phyloP scores from a whole-genome alignment of 2,888 invertebrate species.

The Oithona nana region DNA sequence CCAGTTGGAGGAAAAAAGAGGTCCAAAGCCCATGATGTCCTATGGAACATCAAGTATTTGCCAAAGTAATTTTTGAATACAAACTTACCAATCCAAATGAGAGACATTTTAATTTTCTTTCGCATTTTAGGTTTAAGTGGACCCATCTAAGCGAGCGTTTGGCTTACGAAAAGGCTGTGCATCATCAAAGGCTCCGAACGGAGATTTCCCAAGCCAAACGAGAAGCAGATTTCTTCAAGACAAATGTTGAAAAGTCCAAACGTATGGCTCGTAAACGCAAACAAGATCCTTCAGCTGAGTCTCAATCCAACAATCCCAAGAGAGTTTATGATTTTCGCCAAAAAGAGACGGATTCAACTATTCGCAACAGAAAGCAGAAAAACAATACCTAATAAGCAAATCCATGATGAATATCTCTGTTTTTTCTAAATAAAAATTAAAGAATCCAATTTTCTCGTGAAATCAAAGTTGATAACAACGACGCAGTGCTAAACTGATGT shows the following conservation, averaged over 20 bases:
- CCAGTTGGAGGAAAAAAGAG: conserved; percentile 66
- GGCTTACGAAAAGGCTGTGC: conserved; percentile 74
- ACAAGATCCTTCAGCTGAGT: background rate
- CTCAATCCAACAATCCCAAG: background rate
- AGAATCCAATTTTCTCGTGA: no score
- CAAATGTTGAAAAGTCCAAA: conserved; percentile 58
- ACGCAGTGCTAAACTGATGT: no score
- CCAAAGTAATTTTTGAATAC: conserved; percentile 37
- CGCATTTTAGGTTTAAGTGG: conserved; percentile 64
- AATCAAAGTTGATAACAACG: no score
- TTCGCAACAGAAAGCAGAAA: background rate
- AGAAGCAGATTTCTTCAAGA: conserved; percentile 67
- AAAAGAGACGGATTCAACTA: background rate
- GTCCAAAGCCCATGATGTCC: conserved; percentile 65
- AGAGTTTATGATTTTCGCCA: background rate
- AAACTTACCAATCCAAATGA: conserved; percentile 8
- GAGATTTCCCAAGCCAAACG: conserved; percentile 81
- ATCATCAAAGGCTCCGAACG: conserved; percentile 59
- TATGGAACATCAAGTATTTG: conserved; percentile 93
- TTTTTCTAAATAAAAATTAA: no score
- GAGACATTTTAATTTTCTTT: background rate
- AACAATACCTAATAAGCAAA: no score
- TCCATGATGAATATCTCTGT: no score
- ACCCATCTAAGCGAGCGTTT: conserved; percentile 77
- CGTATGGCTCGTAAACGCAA: conserved; percentile 29